Evolutionary conservation across 2,113 vertebrate genomes (phyloP), one percentile per base, ranked within the genome.

Genomic region (Tachysurus vachellii): DNA sequence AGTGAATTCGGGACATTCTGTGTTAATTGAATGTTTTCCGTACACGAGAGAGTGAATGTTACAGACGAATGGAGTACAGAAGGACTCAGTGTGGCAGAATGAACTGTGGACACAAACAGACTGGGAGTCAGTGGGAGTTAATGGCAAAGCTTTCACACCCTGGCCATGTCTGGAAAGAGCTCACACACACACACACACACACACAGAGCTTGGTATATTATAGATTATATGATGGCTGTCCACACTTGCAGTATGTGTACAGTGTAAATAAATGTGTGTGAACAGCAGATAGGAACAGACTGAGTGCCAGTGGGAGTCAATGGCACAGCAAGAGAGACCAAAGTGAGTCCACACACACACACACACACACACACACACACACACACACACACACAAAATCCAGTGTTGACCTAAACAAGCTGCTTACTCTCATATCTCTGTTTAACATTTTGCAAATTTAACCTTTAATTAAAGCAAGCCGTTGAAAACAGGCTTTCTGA

Each of bases 121-220:
- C 76, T 84, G 79, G 56, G 56, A 53, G 26, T 82, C 88, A 83
- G 85, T 85, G 42, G 86, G 71, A 86, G 28, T 59, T 86, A 89
- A 90, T 90, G 83, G 85, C 50, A 61, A 85, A 77, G 87, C 68
- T 87, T 86, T 91, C 85, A 83, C 88, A 90, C 88, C 82, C 77
- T 82, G 57, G 31, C 82, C 64, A 77, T 79, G 82, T 47, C 56
- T 81, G 83, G 82, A 88, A 50, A 84, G 19, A 0, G 0, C 12
- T 21, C n/a, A 56, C 75, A 54, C 76, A 36, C 47, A 57, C 50
- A 57, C 28, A 36, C 16, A 57, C 54, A 80, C 16, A 17, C 76
- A 36, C 75, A 50, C 44, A 57, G 28, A 36, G 19, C 54, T 57
- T 1, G 5, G 19, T 80, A 17, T 80, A 80, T 80, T 77, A 77